Conservation (phyloP, 2,888 invertebrate species). For the Andricus quercusramuli region DNA sequence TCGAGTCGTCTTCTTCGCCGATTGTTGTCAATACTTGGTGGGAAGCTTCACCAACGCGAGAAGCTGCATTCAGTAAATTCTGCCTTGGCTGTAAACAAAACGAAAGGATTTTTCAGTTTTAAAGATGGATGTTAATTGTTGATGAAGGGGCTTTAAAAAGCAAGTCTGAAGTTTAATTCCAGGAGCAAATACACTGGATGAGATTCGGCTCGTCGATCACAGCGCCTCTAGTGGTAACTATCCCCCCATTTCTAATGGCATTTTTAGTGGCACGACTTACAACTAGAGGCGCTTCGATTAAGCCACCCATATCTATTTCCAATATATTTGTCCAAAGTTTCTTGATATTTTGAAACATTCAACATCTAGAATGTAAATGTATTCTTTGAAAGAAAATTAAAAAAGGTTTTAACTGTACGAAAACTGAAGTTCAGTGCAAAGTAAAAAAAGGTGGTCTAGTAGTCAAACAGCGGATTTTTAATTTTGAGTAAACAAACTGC, state of each 20-base stretch:
- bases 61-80: conserved; percentile 95
- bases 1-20: conserved; percentile 93
- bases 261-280: no score
- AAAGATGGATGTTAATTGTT: background rate
- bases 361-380: background rate
- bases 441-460: conserved; percentile 1
- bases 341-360: background rate
- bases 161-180: background rate
- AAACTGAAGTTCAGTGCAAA: background rate
- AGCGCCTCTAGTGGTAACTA: no score
- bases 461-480: background rate
- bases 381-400: background rate
- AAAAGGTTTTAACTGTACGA: background rate
- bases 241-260: no score
- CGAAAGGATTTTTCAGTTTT: background rate
- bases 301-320: background rate
- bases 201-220: no score
- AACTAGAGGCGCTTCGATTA: no score
- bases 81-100: conserved; percentile 87
- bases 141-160: background rate
- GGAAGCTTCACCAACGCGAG: conserved; percentile 97
- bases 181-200: no score
- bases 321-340: background rate
- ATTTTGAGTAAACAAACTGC: background rate
- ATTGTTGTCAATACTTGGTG: conserved; percentile 95